These are phyloP conservation scores for Trisateles emortualis DNA, from an alignment of 2,888 invertebrate species.

Conservation along the genomic window DNA sequence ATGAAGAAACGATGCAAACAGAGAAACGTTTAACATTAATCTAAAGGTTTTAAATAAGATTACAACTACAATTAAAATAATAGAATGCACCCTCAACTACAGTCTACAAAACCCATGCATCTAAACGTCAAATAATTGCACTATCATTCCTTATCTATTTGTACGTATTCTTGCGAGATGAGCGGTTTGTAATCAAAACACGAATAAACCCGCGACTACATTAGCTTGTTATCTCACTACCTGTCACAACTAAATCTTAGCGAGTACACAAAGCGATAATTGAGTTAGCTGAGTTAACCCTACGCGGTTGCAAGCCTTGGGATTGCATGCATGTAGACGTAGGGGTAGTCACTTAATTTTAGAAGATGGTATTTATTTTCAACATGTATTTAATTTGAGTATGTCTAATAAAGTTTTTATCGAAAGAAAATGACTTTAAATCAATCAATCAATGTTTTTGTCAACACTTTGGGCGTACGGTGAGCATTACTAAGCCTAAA, in stretches of 20 bases:
- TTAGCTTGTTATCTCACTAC: slow-evolving; percentile 63
- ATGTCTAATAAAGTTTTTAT: too few species aligned
- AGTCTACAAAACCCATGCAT: background rate
- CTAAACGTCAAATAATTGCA: background rate
- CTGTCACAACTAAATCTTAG: slow-evolving; percentile 56
- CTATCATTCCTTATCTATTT: background rate
- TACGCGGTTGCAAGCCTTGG: slow-evolving; percentile 13
- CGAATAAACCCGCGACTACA: slow-evolving; percentile 47
- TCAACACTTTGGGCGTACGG: too few species aligned
- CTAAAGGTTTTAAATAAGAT: too few species aligned
- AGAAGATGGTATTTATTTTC: background rate
- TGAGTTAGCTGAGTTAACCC: slow-evolving; percentile 54
- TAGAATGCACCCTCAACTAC: background rate
- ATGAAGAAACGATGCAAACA: too few species aligned
- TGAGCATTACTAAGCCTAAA: too few species aligned
- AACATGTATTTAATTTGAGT: too few species aligned
- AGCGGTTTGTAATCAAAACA: slow-evolving; percentile 49
- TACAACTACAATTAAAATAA: background rate
- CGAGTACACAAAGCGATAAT: slow-evolving; percentile 56
- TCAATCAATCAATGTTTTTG: too few species aligned
- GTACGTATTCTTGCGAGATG: background rate
- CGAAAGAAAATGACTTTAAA: too few species aligned
- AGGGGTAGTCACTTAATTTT: background rate
- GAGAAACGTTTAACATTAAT: too few species aligned
- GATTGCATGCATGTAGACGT: background rate